Conservation (phyloP, 53 echinoderm and acorn worm genomes). For the Paracentrotus lividus region DNA sequence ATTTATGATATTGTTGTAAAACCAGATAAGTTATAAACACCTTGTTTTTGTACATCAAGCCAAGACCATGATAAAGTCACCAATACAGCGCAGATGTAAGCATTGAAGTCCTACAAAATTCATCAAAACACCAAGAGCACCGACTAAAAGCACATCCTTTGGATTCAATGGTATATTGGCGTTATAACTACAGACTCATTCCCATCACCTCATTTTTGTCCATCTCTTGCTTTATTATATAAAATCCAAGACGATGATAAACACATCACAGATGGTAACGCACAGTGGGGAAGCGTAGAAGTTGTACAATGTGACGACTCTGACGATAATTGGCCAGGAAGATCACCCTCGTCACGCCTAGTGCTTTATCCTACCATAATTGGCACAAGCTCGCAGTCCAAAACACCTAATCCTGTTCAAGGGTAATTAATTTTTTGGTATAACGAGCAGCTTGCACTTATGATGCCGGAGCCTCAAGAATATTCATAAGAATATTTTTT, state of each 20-base stretch:
- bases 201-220: background rate
- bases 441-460: background rate
- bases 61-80: too few species aligned
- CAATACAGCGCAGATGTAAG: too few species aligned
- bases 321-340: background rate
- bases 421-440: conserved; percentile 26
- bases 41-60: too few species aligned
- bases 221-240: background rate
- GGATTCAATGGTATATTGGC: background rate
- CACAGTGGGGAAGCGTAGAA: background rate
- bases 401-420: background rate
- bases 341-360: conserved; percentile 41
- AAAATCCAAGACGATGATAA: conserved; percentile 19
- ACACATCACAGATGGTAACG: background rate
- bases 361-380: conserved; percentile 46
- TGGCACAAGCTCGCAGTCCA: conserved; percentile 18
- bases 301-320: background rate
- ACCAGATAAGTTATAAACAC: too few species aligned
- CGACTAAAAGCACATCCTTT: background rate
- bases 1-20: too few species aligned
- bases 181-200: background rate
- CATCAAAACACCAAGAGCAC: background rate
- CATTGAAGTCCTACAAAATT: too few species aligned
- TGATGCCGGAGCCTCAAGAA: background rate
- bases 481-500: conserved; percentile 1